Evolutionary conservation across 2,888 invertebrate genomes (phyloP).

Genomic region (Drosophila mettleri): DNA sequence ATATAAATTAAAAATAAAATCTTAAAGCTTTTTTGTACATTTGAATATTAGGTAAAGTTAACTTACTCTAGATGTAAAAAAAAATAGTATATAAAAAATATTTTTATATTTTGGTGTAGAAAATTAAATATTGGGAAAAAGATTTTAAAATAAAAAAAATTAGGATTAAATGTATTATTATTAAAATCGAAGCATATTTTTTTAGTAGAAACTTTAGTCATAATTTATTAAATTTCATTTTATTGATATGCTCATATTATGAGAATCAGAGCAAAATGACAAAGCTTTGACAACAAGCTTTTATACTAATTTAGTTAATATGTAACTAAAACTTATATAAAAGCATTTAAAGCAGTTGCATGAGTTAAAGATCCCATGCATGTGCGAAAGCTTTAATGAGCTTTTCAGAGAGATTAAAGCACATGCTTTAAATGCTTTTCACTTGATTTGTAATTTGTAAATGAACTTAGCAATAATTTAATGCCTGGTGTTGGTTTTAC

Average conservation of each 20-base stretch:
- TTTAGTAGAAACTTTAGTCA: background rate
- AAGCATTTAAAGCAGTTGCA: background rate
- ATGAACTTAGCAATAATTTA: slow-evolving; percentile 6
- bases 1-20: background rate
- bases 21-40: background rate
- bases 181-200: background rate
- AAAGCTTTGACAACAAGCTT: background rate
- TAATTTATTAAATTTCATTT: background rate
- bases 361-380: background rate
- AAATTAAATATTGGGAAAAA: background rate
- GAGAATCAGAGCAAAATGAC: too few species aligned
- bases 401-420: background rate
- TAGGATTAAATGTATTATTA: too few species aligned
- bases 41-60: too few species aligned
- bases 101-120: background rate
- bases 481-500: slow-evolving; percentile 46
- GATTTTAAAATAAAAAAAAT: background rate
- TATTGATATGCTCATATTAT: background rate
- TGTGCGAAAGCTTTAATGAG: background rate
- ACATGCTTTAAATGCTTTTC: background rate
- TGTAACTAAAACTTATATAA: too few species aligned
- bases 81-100: background rate
- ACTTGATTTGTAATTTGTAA: background rate
- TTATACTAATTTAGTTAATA: background rate
- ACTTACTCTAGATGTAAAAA: too few species aligned